phyloP scores from a whole-genome alignment of 2,113 vertebrate species.

The Calyptomena viridis region DNA sequence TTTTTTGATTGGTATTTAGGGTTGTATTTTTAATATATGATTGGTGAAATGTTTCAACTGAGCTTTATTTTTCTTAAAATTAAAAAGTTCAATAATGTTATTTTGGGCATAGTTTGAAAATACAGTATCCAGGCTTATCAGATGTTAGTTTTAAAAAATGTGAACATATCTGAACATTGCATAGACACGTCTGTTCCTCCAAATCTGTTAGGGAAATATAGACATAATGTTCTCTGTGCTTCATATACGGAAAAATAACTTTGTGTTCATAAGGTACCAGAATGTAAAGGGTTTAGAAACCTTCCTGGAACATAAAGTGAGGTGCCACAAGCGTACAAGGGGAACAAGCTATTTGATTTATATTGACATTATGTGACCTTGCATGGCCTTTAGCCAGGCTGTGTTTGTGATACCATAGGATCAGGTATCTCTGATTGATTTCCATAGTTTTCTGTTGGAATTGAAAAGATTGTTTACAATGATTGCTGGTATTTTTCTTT shows the following conservation, averaged over 20 bases:
- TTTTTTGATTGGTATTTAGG: neutral
- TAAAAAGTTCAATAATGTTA: neutral
- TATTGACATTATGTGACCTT: neutral
- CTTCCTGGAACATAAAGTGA: neutral
- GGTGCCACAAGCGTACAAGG: neutral
- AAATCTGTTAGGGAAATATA: neutral
- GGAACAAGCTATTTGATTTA: neutral
- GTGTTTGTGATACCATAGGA: neutral
- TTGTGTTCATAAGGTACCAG: neutral
- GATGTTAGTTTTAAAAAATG: neutral
- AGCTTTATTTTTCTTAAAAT: neutral
- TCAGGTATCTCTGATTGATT: neutral
- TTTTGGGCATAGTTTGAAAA: neutral
- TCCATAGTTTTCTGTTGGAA: neutral
- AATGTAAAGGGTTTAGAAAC: neutral
- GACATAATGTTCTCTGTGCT: neutral
- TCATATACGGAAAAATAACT: neutral
- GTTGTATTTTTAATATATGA: neutral
- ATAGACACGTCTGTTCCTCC: neutral
- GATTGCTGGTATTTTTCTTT: neutral
- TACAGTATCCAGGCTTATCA: neutral
- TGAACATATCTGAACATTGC: neutral
- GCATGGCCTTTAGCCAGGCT: neutral
- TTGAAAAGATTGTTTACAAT: neutral
- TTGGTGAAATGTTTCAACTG: neutral